phyloP scores from a whole-genome alignment of 1,140 invertebrate genomes.

The Drosophila grimshawi region DNA sequence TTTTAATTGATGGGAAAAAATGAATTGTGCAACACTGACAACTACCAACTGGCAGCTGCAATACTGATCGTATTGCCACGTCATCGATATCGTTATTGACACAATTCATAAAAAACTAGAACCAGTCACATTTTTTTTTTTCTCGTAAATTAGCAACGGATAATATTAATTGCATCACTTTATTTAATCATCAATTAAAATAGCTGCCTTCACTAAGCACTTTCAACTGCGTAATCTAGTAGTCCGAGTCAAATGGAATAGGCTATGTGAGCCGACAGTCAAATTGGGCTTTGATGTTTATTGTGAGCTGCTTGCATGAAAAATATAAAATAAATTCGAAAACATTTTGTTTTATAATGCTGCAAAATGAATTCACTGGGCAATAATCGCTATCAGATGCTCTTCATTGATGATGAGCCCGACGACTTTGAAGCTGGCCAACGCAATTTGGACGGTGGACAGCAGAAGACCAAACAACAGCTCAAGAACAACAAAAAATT shows the following conservation, averaged over 20 bases:
- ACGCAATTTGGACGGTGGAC: neutral
- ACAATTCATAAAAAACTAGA: no score
- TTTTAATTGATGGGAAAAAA: neutral
- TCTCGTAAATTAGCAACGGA: no score
- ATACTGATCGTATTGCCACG: no score
- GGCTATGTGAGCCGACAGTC: neutral
- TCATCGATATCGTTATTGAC: no score
- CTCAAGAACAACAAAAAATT: constrained; percentile 12
- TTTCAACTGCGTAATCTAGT: neutral
- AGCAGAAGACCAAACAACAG: neutral
- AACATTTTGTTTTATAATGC: neutral
- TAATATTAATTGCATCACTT: no score
- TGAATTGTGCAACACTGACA: neutral
- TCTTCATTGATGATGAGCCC: constrained; percentile 33
- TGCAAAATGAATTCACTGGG: constrained; percentile 25
- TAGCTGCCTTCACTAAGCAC: no score
- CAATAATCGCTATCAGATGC: constrained; percentile 41
- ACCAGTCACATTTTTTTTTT: no score
- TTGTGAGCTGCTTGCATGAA: constrained; percentile 7
- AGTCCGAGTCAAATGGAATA: neutral
- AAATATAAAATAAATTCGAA: neutral
- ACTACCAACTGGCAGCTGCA: neutral
- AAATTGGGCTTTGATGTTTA: neutral
- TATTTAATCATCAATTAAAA: no score
- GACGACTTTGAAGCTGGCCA: no score